phyloP scores from a whole-genome alignment of 2,797 vertebrate species.

The Psittacula echo region DNA sequence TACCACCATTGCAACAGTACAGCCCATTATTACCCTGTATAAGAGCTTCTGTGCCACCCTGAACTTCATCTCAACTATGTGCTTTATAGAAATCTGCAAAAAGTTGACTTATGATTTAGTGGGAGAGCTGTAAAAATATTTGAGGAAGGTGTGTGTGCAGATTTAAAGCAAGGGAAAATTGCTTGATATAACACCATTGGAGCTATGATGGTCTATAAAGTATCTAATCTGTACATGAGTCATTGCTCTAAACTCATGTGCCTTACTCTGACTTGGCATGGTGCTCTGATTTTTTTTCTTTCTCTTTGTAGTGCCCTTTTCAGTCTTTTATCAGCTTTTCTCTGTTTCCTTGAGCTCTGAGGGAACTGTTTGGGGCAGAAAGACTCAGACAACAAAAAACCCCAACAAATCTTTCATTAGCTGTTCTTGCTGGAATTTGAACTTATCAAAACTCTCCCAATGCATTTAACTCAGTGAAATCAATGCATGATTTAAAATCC shows the following conservation, averaged over 20 bases:
- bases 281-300: neutral
- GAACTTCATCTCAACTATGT: neutral
- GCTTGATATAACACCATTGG: neutral
- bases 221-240: neutral
- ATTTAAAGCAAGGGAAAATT: conserved; percentile 2
- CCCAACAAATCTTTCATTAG: neutral
- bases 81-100: neutral
- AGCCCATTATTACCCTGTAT: neutral
- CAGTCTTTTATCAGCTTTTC: neutral
- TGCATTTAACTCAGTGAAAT: neutral
- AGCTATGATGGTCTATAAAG: neutral
- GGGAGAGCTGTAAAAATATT: conserved; percentile 26
- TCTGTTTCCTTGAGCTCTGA: neutral
- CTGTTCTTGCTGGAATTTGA: neutral
- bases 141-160: conserved; percentile 29
- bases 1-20: neutral
- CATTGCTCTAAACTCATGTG: neutral
- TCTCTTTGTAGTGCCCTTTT: neutral
- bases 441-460: neutral
- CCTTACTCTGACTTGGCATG: neutral
- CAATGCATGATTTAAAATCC: neutral
- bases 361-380: neutral
- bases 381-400: neutral
- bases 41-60: neutral
- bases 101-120: neutral